Base-by-base conservation (phyloP, 2,888 invertebrate species). In the Lasius fuliginosus region DNA sequence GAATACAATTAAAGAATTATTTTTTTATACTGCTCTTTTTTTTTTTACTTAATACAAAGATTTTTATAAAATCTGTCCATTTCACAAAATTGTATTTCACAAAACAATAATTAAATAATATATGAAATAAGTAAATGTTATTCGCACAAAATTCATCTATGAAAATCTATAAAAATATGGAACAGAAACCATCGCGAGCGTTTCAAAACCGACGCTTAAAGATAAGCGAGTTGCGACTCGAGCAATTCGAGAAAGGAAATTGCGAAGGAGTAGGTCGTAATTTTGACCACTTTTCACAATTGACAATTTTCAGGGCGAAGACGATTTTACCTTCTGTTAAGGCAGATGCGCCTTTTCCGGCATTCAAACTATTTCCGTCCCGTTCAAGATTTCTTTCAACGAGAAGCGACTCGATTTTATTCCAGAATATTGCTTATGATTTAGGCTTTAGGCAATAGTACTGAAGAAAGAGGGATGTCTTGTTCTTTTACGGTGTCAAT, bases 201-300 rank as follows among this genome's bases (percentile, higher is more conserved):
- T 77, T 42, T 23, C 33, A 42, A 75, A 75, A 23, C 30, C 46
- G 15, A 30, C 12, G 1, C 36, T 15, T 0, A 18, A 18, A 79
- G 46, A 18, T 79, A 60, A 71, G 12, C 12, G 23, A 71, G 18
- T 71, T 79, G 60, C 18, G 53, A 76, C 42, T 68, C 30, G 56
- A 9, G 2, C 36, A 60, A 81, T 49, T 73, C 23, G 27, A 53
- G 8, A 81, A n/a, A 73, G 42, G 27, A 81, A 81, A 81, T 81
- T 81, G 60, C 46, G 46, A 73, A 49, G 9, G 12, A 71, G 79
- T 79, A 58, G 46, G 36, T 79, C 46, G 79, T 60, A 81, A 71
- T 81, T 81, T 73, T 81, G 73, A 62, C 79, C 73, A 81, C 60
- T 81, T 81, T 81, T 33, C 36, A 27, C 79, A 81, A 81, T 81